Evolutionary conservation across 2,797 vertebrate genomes (phyloP), one percentile per base, ranked within the genome.

Genomic region (Eupleurogrammus muticus): DNA sequence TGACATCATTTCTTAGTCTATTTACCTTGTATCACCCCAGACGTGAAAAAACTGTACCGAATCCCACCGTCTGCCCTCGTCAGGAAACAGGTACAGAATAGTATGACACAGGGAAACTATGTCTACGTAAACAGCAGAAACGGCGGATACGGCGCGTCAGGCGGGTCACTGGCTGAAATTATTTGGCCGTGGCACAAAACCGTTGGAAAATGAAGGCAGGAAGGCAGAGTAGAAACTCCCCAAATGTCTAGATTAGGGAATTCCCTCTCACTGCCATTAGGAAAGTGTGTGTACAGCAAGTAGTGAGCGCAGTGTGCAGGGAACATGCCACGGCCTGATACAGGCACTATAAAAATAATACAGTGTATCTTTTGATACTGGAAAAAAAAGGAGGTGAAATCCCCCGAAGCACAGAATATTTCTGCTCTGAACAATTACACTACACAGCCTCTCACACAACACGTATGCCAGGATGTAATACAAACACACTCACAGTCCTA

Each of bases 51-150:
- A 50, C 5, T 9, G 35, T 14, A 13, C 23, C 67, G 47, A 81
- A 60, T 28, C 59, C 57, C 70, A 76, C 69, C 59, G 14, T 32
- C 60, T 60, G 65, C 53, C 35, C 20, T 16, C 21, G 12, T 50
- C 62, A 86, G 86, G 87, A 90, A 88, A 78, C 65, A 79, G 77
- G 63, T 20, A 49, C 14, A 63, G 47, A 12, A 66, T 23, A 65
- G 12, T 24, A 4, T 13, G 53, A 66, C 74, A 70, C 20, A 64
- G 54, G 82, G 75, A 58, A 87, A 71, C 58, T 3, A 3, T 38
- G 24, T 34, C 32, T 23, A 42, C 44, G 4, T 34, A 73, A 10
- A 60, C 28, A 40, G 63, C 23, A 34, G 71, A 77, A 68, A 71
- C 16, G 24, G 14, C 28, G 44, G 60, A 65, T 8, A 20, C 21